Evolutionary conservation across 1,140 invertebrate species (phyloP), one percentile per base, ranked within the genome.

Genomic region (Heliconius himera): DNA sequence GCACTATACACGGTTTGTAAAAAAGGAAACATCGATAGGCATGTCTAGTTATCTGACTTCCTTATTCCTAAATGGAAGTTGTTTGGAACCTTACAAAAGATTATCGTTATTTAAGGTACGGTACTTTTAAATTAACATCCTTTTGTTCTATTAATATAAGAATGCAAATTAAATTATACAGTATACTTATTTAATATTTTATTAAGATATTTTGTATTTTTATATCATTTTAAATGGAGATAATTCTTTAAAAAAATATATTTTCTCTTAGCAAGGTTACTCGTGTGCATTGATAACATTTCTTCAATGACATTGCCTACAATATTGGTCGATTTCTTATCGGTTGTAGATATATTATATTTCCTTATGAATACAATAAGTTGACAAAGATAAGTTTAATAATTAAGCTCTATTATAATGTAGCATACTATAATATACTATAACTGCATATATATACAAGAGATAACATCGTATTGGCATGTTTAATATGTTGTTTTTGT

Each of bases 181-280:
- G 8, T 51, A 51, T 20, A 51, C 0, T 51, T 20, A 51, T 51
- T 51, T 20, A 8, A 51, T 51, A 8, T 20, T 51, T 20, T 20
- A 51, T 51, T 51, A 20, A 51, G 18, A 20, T 20, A 20, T 51
- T 51, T 18, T 73, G 71, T 9, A 73, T 56, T 56, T 56, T 56
- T n/a, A 22, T 56, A 56, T 56, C 5, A 51, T 20, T 51, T 51
- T 0, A 51, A 8, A 51, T 51, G 49, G 49, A 51, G 16, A 20
- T 6, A 51, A 8, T 46, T 46, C 1, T 51, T n/a, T 33, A 51
- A 29, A 36, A 73, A 36, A 70, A 73, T 26, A 82, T 87, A 81
- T 84, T 84, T 85, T 83, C 81, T 84, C 82, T 77, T 78, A 80
- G 76, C 83, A 86, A 90, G 88, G 85, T 89, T 87, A 89, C 87